A percentile compares a stretch with the other conserved stretches of the same genome.
phyloP scores from a whole-genome alignment of 2,113 vertebrate genomes.

The Stictonetta naevosa region DNA sequence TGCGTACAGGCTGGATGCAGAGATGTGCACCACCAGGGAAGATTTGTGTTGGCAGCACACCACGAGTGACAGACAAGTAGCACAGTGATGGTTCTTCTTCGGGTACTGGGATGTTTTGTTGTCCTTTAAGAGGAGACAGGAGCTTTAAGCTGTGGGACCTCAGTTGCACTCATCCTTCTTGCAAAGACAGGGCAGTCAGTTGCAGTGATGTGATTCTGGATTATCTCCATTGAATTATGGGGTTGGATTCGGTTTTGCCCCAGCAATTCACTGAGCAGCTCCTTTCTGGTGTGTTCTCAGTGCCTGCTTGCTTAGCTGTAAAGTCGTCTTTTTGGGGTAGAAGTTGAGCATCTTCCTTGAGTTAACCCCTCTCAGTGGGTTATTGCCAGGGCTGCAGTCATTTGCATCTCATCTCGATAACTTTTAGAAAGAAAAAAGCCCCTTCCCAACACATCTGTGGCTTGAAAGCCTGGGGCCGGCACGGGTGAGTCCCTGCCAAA shows the following conservation, averaged over 20 bases:
- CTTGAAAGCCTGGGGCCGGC: background rate
- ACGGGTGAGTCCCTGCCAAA: background rate
- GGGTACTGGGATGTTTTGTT: background rate
- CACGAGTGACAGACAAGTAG: background rate
- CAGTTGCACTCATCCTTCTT: background rate
- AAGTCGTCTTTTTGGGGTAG: background rate
- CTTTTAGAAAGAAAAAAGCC: background rate
- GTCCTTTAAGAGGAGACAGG: background rate
- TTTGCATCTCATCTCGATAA: background rate
- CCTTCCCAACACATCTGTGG: background rate
- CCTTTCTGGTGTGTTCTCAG: background rate
- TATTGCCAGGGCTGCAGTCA: background rate
- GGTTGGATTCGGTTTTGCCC: accelerated
- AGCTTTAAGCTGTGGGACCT: background rate
- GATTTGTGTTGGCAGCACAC: background rate
- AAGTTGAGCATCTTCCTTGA: background rate
- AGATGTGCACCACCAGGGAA: background rate
- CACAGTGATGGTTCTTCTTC: background rate
- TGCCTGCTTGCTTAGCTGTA: background rate
- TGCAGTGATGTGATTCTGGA: background rate
- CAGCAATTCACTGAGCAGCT: background rate
- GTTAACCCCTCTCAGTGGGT: background rate
- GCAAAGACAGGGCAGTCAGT: background rate
- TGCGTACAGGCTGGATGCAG: background rate
- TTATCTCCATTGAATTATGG: background rate